Base-by-base conservation (phyloP, 2,797 vertebrate genomes). In the Adelosebastes latens region DNA sequence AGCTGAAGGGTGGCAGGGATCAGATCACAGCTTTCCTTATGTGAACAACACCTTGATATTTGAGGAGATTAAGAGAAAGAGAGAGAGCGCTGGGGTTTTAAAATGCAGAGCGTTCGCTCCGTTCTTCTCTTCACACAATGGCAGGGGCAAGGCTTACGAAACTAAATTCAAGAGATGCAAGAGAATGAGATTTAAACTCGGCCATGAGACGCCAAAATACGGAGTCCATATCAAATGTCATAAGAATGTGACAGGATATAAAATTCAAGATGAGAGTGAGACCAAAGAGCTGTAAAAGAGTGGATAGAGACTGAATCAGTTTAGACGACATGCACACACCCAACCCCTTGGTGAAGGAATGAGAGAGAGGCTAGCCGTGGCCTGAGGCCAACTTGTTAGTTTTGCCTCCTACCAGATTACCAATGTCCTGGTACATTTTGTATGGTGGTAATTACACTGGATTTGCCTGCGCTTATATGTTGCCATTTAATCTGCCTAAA, bases 401-500 rank as follows among this genome's bases (percentile, higher is more conserved):
- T 82, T 84, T 77, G 79, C 80, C 76, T 84, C 77, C 52, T 80
- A 79, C 87, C 24, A 79, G 82, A 61, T 79, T 60, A 71, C 80
- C 63, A 77, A 77, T 74, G 77, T 59, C 60, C 81, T 66, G 27
- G 36, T 83, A 72, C 70, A 73, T 75, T 77, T 78, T 75, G 27
- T 42, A 67, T 78, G 80, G 49, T 18, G 39, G 63, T 61, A 84
- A 86, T 88, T 13, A 86, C 76, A 84, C 63, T 63, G 70, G 69
- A 82, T 89, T 82, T 55, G 58, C n/a, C 55, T 63, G 52, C 32
- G 46, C 62, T 77, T 78, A 74, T 59, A 80, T 56, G 68, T 69
- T 78, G 78, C 70, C 74, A 85, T 80, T 83, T 85, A 88, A 85
- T 89, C 74, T 72, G 46, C 77, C 77, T 32, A 39, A 84, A 88